phyloP scores from a whole-genome alignment of 2,113 vertebrate genomes.

The Synodontis membranacea region DNA sequence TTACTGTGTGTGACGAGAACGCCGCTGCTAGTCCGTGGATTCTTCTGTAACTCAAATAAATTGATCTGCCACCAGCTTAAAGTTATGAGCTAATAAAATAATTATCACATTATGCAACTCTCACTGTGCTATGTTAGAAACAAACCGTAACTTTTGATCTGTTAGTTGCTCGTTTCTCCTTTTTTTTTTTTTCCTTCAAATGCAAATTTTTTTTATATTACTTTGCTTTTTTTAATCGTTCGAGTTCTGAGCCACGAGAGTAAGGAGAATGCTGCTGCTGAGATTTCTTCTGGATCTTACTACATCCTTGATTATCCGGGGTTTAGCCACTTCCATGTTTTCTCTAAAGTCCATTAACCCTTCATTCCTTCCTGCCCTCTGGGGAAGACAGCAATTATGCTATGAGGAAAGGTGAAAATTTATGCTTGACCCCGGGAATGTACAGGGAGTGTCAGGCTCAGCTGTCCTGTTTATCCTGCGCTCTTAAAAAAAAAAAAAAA shows the following conservation, averaged over 20 bases:
- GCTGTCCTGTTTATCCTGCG: conserved; percentile 10
- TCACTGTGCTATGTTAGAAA: neutral
- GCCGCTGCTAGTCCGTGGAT: neutral
- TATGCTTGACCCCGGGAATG: conserved; percentile 31
- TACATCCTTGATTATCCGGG: conserved; percentile 24
- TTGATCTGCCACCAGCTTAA: neutral
- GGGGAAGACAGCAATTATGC: conserved; percentile 31
- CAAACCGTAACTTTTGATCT: neutral
- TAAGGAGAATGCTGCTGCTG: neutral
- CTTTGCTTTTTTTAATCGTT: too few species aligned
- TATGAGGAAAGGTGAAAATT: conserved; percentile 44
- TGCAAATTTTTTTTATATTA: neutral
- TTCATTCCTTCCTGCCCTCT: conserved; percentile 42
- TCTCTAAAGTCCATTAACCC: conserved; percentile 32
- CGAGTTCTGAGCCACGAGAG: neutral
- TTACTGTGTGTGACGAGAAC: neutral
- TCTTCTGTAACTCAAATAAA: neutral
- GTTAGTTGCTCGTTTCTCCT: neutral
- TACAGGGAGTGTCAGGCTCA: neutral
- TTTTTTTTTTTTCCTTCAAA: neutral
- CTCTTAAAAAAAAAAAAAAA: conserved; percentile 28
- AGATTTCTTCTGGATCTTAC: neutral
- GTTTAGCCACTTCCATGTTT: conserved; percentile 42
- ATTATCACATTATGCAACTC: neutral
- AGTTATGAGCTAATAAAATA: neutral